These are phyloP conservation scores for Trachelipus rathkii DNA, from an alignment of 1,140 invertebrate genomes.

Conservation along the genomic window DNA sequence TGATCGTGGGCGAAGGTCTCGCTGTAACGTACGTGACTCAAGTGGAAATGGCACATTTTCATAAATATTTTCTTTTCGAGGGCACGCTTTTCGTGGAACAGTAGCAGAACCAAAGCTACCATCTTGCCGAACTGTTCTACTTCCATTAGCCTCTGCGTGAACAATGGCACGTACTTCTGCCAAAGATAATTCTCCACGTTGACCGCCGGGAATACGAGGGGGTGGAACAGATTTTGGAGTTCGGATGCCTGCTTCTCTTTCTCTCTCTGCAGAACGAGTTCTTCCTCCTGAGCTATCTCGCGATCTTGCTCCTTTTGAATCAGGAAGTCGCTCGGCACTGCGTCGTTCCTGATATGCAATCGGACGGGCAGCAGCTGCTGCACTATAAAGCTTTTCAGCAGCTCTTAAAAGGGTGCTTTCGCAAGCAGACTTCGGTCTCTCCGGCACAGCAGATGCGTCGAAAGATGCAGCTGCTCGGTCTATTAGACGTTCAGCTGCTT, in stretches of 20 bases:
- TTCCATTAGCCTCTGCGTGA: conserved; percentile 31
- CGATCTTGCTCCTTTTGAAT: conserved; percentile 3
- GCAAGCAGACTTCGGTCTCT: conserved; percentile 44
- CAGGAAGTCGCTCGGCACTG: conserved; percentile 8
- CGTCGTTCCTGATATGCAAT: background rate
- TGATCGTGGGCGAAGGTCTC: conserved; percentile 41
- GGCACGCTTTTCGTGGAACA: conserved; percentile 60
- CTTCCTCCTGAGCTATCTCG: conserved; percentile 14
- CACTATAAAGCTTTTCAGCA: conserved; percentile 34
- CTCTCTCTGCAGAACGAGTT: conserved; percentile 35
- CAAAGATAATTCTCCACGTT: conserved; percentile 30
- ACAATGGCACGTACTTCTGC: conserved; percentile 38
- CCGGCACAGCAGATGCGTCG: conserved; percentile 39
- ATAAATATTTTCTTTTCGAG: conserved; percentile 49
- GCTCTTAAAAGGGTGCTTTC: conserved; percentile 39
- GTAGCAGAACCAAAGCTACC: conserved; percentile 45
- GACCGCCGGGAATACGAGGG: conserved; percentile 32
- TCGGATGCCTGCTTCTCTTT: conserved; percentile 29
- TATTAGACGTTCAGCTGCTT: conserved; percentile 31
- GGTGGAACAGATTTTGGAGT: conserved; percentile 34
- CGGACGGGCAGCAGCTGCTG: conserved; percentile 10
- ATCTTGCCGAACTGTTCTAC: conserved; percentile 46
- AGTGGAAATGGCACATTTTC: conserved; percentile 46
- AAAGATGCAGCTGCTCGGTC: conserved; percentile 36
- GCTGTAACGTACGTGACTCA: conserved; percentile 29